phyloP scores from a whole-genome alignment of 2,797 vertebrate species.

The Paratrypauchen microcephalus region DNA sequence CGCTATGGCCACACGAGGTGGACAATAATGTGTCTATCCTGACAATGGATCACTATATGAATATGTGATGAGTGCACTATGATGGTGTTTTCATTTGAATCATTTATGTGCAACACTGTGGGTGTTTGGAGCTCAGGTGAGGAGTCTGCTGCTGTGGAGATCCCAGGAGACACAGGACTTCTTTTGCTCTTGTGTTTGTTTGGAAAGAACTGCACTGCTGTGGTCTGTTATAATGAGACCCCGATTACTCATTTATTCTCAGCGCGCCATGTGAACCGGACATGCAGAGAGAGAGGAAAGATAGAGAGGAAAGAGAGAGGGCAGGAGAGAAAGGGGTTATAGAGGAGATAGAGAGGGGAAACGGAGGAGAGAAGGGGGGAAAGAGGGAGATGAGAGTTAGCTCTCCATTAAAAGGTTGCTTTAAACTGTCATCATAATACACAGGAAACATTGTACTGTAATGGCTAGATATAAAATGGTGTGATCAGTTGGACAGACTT shows the following conservation, averaged over 20 bases:
- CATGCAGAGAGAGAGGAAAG: slow-evolving; percentile 13
- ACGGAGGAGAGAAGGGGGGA: too few species aligned
- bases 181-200: slow-evolving; percentile 12
- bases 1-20: background rate
- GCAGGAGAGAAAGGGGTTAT: too few species aligned
- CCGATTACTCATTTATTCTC: slow-evolving; percentile 52
- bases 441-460: background rate
- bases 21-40: background rate
- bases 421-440: background rate
- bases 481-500: background rate
- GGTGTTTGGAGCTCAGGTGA: slow-evolving; percentile 19
- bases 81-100: background rate
- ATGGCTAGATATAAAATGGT: background rate
- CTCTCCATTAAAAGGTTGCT: background rate
- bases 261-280: slow-evolving; percentile 23
- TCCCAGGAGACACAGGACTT: slow-evolving; percentile 19
- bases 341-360: too few species aligned
- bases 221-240: slow-evolving; percentile 41
- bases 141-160: background rate
- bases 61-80: background rate
- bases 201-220: slow-evolving; percentile 2
- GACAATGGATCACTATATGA: background rate
- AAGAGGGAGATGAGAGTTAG: too few species aligned
- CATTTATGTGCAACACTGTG: background rate
- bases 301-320: too few species aligned